Conservation (phyloP, 2,888 invertebrate genomes). For the Sphecodes monilicornis region DNA sequence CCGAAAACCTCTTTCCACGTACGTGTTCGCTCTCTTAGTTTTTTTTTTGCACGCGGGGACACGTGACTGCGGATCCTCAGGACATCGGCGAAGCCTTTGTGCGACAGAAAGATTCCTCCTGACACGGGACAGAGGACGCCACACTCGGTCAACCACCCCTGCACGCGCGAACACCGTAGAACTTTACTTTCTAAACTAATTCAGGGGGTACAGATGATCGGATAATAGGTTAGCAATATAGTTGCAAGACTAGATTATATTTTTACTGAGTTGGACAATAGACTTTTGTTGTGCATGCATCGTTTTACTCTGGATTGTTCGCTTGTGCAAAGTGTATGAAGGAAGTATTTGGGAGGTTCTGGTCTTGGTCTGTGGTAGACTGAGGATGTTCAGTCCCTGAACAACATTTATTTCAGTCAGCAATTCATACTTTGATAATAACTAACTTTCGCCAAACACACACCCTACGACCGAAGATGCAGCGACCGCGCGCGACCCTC, state of each 20-base stretch:
- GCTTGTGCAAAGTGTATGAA: not conserved
- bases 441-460: too few species aligned
- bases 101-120: conserved; percentile 50
- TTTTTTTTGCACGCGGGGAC: conserved; percentile 67
- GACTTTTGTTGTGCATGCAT: not conserved
- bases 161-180: not conserved
- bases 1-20: conserved; percentile 56
- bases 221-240: not conserved
- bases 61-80: conserved; percentile 70
- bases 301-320: not conserved
- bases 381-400: too few species aligned
- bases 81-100: conserved; percentile 67
- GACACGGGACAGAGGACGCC: conserved; percentile 28
- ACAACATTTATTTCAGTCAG: too few species aligned
- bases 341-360: too few species aligned
- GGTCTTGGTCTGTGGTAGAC: too few species aligned
- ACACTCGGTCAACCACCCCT: conserved; percentile 41
- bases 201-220: not conserved
- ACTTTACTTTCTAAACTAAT: not conserved
- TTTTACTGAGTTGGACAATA: not conserved
- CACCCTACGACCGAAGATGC: too few species aligned
- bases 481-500: too few species aligned
- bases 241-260: not conserved
- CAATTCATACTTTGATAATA: too few species aligned
- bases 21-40: conserved; percentile 67